A percentile compares a stretch with the other conserved stretches of the same genome.
These are phyloP conservation scores for Stegophylla sp. DNA, from an alignment of 2,888 invertebrate species.

Conservation along the genomic window DNA sequence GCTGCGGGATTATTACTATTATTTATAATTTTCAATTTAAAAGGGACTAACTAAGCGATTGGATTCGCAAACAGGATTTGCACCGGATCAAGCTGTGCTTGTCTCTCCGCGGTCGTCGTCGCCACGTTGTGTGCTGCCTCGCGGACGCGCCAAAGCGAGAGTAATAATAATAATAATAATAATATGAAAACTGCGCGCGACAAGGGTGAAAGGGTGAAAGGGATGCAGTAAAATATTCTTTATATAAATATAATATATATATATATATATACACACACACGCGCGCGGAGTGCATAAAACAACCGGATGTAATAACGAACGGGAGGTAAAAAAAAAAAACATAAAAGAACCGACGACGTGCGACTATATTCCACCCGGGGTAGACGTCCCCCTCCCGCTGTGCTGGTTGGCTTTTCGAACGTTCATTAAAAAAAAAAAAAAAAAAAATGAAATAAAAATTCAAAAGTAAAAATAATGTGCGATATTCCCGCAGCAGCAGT, in stretches of 20 bases:
- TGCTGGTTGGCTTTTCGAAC: constrained; percentile 42
- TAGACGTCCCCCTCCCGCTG: constrained; percentile 41
- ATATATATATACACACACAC: constrained; percentile 8
- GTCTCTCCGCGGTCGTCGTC: too few species aligned
- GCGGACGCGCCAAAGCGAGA: constrained; percentile 24
- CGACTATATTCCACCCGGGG: constrained; percentile 8
- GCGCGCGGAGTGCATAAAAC: constrained; percentile 35
- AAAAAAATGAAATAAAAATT: constrained; percentile 23
- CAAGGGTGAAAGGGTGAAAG: constrained; percentile 39
- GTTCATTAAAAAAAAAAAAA: constrained; percentile 56
- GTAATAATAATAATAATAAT: constrained; percentile 29
- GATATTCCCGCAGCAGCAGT: background rate
- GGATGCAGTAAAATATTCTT: constrained; percentile 40
- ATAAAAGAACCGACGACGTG: constrained; percentile 44
- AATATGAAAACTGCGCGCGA: too few species aligned
- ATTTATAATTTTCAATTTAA: constrained; percentile 24
- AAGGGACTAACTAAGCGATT: constrained; percentile 9
- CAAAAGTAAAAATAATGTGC: constrained; percentile 3
- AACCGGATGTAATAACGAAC: constrained; percentile 57
- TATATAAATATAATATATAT: constrained; percentile 11
- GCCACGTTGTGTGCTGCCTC: too few species aligned
- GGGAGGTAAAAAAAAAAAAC: constrained; percentile 45
- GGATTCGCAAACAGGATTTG: constrained; percentile 32
- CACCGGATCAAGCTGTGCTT: constrained; percentile 31
- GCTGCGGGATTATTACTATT: background rate